Base-by-base conservation (phyloP, 1,140 invertebrate genomes). In the Medauroidea extradentata region DNA sequence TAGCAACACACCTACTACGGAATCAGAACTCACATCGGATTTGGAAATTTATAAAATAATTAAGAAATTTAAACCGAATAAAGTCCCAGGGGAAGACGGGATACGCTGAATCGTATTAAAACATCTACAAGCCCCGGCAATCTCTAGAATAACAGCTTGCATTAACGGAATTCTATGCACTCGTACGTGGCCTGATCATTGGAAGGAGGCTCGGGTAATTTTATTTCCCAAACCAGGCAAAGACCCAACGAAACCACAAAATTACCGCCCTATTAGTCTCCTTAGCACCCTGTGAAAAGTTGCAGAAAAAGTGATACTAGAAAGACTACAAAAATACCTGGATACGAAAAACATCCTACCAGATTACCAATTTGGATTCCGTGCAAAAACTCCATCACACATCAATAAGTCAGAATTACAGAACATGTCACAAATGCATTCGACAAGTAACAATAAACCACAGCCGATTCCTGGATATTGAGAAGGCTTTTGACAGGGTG, bases 401-500 rank as follows among this genome's bases (percentile, higher is more conserved):
- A n/a, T n/a, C 59, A 61, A 53, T 11, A 55, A 19, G 52, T 66
- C 44, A 55, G 61, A 58, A 51, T 71, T 11, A 41, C 51, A 7
- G 56, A 66, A 42, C 48, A 24, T 4, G 66, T 73, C 23, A 44
- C 27, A 1, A 19, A 62, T 50, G 34, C 53, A 16, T 44, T 73
- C 1, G 64, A 72, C 61, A 51, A 65, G 29, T 70, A 65, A 65
- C 25, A 65, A 53, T 67, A 61, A 43, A 69, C 64, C 53, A 60
- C 60, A 39, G 69, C 62, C 13, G 64, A 67, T 2, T 73, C 23
- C 59, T 74, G 2, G 70, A 75, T 34, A 63, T 73, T 0, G 42
- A 62, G 25, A 67, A 71, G 59, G 70, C 73, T 0, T 71, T 74
- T 51, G 68, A 75, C 56, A 62, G 62, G 34, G 66, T 75, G 0